Evolutionary conservation across 2,113 vertebrate species (phyloP).

Genomic region (Pteropus alecto): DNA sequence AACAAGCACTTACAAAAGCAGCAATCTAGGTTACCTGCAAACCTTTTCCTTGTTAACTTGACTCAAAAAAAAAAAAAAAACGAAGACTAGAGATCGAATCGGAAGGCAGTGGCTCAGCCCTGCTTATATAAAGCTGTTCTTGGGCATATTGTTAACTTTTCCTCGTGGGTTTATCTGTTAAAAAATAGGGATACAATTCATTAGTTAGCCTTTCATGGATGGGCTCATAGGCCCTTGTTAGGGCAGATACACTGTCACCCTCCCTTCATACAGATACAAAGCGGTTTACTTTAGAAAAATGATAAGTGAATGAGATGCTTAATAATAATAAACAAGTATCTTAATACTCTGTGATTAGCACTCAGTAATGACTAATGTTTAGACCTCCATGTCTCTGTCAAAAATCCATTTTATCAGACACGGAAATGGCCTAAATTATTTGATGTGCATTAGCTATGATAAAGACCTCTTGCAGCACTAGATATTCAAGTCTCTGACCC

Average conservation of each 20-base stretch:
- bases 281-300: constrained; percentile 48
- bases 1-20: constrained; percentile 62
- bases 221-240: neutral
- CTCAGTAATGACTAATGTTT: constrained; percentile 52
- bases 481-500: constrained; percentile 65
- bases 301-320: constrained; percentile 47
- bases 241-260: neutral
- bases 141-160: constrained; percentile 16
- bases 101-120: neutral
- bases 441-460: constrained; percentile 68
- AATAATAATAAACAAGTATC: constrained; percentile 60
- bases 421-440: constrained; percentile 69
- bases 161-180: constrained; percentile 31
- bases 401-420: constrained; percentile 69
- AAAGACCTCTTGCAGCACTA: constrained; percentile 56
- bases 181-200: neutral
- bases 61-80: neutral
- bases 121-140: constrained; percentile 34
- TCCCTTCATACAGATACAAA: neutral
- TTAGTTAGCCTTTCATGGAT: neutral
- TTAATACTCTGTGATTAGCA: constrained; percentile 69
- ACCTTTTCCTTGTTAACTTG: constrained; percentile 69
- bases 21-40: constrained; percentile 74
- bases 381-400: constrained; percentile 58
- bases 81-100: constrained; percentile 27